Percentiles rank a stretch among this genome's conserved stretches.
Evolutionary conservation across 2,113 vertebrate genomes (phyloP).

Genomic region (Cololabis saira): DNA sequence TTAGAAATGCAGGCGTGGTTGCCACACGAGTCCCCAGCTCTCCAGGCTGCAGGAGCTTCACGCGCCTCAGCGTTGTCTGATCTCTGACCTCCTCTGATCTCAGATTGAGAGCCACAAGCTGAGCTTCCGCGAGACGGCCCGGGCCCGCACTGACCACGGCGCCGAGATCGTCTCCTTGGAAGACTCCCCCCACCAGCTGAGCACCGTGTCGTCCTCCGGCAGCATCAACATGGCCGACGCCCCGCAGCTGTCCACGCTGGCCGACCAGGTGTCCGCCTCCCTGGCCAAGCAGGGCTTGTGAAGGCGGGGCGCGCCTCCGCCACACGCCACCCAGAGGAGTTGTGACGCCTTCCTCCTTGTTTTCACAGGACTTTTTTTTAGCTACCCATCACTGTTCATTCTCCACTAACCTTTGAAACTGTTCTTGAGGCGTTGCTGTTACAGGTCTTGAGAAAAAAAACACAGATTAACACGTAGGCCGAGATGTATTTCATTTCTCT

Average conservation of each 20-base stretch:
- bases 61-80: background rate
- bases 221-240: slow-evolving; percentile 97
- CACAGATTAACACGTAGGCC: slow-evolving; percentile 38
- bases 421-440: slow-evolving; percentile 56
- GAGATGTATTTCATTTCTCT: slow-evolving; percentile 50
- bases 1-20: too few relatives aligned
- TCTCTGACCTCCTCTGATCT: background rate
- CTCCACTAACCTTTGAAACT: slow-evolving; percentile 61
- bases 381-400: slow-evolving; percentile 54
- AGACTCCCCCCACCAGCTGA: slow-evolving; percentile 92
- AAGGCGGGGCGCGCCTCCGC: slow-evolving; percentile 71
- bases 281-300: slow-evolving; percentile 99
- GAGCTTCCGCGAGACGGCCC: slow-evolving; percentile 94
- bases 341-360: slow-evolving; percentile 78
- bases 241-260: slow-evolving; percentile 94
- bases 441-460: slow-evolving; percentile 19
- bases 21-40: too few relatives aligned
- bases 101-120: slow-evolving; percentile 98
- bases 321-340: slow-evolving; percentile 74
- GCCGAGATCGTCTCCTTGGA: slow-evolving; percentile 95
- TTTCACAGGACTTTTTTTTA: slow-evolving; percentile 83
- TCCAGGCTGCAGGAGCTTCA: background rate
- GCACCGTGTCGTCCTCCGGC: slow-evolving; percentile 96
- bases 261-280: slow-evolving; percentile 96
- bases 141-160: slow-evolving; percentile 97